phyloP scores from a whole-genome alignment of 2,797 vertebrate genomes.

The Gymnocypris eckloni region DNA sequence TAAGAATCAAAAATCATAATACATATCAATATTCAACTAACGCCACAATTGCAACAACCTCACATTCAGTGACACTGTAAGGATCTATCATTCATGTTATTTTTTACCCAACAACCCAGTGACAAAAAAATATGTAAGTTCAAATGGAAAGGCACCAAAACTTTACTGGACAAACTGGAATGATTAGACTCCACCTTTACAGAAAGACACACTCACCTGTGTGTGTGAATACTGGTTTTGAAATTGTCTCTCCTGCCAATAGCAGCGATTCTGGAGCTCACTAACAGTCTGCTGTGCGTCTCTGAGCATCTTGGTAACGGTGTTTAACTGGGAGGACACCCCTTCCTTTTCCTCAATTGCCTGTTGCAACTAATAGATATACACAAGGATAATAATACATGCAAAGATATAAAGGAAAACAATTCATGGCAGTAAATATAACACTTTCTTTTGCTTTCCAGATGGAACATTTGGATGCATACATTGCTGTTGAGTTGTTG shows the following conservation, averaged over 20 bases:
- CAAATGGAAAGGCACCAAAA: background rate
- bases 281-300: conserved; percentile 79
- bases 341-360: conserved; percentile 81
- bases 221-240: conserved; percentile 59
- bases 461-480: background rate
- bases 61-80: background rate
- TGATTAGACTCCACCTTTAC: background rate
- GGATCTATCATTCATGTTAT: background rate
- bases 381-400: conserved; percentile 4
- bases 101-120: background rate
- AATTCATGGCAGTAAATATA: background rate
- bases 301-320: conserved; percentile 82
- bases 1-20: background rate
- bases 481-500: conserved; percentile 86
- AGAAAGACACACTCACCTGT: conserved; percentile 66
- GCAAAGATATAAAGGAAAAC: background rate
- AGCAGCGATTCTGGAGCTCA: conserved; percentile 81
- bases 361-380: conserved; percentile 77
- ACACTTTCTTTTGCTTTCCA: background rate
- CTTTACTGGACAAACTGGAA: background rate
- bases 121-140: background rate
- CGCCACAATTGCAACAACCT: background rate
- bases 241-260: conserved; percentile 80
- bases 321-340: conserved; percentile 79
- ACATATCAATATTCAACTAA: background rate